Evolutionary conservation across 1,140 invertebrate species (phyloP), one percentile per base, ranked within the genome.

Genomic region (Eriocheir sinensis): DNA sequence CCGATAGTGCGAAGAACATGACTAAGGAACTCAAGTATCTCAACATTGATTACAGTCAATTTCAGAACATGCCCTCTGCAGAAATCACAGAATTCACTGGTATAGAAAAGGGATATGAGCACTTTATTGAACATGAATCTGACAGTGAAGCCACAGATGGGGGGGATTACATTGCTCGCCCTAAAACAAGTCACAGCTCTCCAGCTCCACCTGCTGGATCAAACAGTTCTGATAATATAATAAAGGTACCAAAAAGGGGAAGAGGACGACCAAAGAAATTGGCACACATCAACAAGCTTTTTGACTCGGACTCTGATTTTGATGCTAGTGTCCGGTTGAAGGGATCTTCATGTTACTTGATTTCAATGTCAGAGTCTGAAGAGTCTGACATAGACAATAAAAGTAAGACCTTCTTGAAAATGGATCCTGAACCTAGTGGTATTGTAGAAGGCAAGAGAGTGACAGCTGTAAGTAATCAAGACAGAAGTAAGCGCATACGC

Each of bases 11-110:
- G 96, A 97, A 97, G 34, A 97, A 97, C 95, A 97, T 97, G 27
- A 97, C 97, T 88, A 97, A 97, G 60, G 97, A 97, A 94, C 96
- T 98, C 4, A 98, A 98, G 96, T 98, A 97, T 96, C 96, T 98
- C 0, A 97, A 98, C 93, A 97, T 98, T 89, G 97, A 98, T 96
- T 98, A 98, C 95, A 97, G 97, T 44, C 97, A 97, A 95, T 98
- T 98, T 95, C 97, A 97, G 95, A 97, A 97, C 96, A 97, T 97
- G 96, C 97, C 97, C 3, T 93, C 86, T 44, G 93, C 97, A 34
- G 97, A 97, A 79, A 93, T 96, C 32, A 95, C 95, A 41, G 95
- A 96, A 81, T 96, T 95, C 96, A 94, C 94, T 86, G 97, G 97
- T 0, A 97, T 97, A 53, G 97, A 98, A 95, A 97, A 97, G 92